These are phyloP conservation scores for Drosophila hawaiiensis DNA, from an alignment of 2,888 invertebrate genomes.

Conservation along the genomic window DNA sequence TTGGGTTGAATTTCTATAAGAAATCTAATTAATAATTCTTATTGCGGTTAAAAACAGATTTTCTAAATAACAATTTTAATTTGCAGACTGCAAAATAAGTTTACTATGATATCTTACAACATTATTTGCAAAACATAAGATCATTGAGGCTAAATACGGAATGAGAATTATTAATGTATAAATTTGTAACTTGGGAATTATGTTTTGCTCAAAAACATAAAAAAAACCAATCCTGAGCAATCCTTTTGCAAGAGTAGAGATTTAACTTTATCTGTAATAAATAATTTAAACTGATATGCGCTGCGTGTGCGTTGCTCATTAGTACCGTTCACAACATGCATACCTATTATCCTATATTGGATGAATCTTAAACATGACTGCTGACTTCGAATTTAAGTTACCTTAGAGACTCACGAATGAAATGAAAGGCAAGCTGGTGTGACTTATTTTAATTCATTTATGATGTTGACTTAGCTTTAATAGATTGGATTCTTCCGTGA, in stretches of 20 bases:
- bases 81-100: not conserved
- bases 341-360: not conserved
- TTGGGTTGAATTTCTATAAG: not conserved
- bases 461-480: constrained; percentile 17
- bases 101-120: no score
- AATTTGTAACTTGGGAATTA: not conserved
- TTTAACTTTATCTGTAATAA: not conserved
- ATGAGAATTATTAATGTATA: not conserved
- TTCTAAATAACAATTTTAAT: not conserved
- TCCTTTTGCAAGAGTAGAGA: not conserved
- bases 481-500: constrained; percentile 26
- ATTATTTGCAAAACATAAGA: not conserved
- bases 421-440: constrained; percentile 18
- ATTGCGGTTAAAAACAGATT: not conserved
- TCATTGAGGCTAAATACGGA: not conserved
- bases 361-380: not conserved
- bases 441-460: constrained; percentile 34
- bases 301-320: not conserved
- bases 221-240: not conserved
- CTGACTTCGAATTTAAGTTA: not conserved
- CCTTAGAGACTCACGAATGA: constrained; percentile 4
- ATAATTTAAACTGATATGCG: not conserved
- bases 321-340: not conserved
- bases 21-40: not conserved
- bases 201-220: not conserved